Evolutionary conservation across 2,888 invertebrate species (phyloP).

Genomic region (Protodeltote pygarga): DNA sequence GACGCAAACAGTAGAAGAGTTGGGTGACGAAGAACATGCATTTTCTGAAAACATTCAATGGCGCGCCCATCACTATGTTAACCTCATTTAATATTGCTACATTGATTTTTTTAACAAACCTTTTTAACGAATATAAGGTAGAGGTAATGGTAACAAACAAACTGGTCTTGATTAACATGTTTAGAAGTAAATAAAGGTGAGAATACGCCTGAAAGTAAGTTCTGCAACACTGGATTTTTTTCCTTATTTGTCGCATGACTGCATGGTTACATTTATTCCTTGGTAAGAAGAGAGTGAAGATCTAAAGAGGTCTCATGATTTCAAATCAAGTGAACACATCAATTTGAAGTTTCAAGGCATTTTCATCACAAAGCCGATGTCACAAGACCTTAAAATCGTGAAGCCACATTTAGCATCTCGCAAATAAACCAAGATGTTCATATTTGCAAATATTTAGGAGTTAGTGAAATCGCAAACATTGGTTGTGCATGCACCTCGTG

Average conservation of each 20-base stretch:
- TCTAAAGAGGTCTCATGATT: too few species aligned
- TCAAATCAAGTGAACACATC: too few species aligned
- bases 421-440: slow-evolving; percentile 27
- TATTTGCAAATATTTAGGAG: slow-evolving; percentile 50
- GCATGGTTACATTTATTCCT: too few species aligned
- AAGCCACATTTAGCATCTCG: slow-evolving; percentile 32
- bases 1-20: too few species aligned
- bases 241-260: too few species aligned
- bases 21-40: too few species aligned
- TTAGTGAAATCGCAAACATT: slow-evolving; percentile 74
- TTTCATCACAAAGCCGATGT: slow-evolving; percentile 22
- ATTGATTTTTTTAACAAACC: slow-evolving; percentile 10
- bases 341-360: slow-evolving; percentile 10
- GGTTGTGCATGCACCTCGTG: slow-evolving; percentile 63
- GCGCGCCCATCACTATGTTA: slow-evolving; percentile 25
- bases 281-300: too few species aligned
- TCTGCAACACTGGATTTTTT: too few species aligned
- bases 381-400: slow-evolving; percentile 30
- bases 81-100: slow-evolving; percentile 33
- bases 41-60: too few species aligned
- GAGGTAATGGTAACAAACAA: neutral
- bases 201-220: too few species aligned
- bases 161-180: neutral
- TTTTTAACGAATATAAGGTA: neutral
- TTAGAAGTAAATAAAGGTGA: too few species aligned